Percentiles rank a stretch among this genome's conserved stretches.
Evolutionary conservation across 92 coral and sea anemone genomes (phyloP).

Genomic region (Phymanthus crucifer): DNA sequence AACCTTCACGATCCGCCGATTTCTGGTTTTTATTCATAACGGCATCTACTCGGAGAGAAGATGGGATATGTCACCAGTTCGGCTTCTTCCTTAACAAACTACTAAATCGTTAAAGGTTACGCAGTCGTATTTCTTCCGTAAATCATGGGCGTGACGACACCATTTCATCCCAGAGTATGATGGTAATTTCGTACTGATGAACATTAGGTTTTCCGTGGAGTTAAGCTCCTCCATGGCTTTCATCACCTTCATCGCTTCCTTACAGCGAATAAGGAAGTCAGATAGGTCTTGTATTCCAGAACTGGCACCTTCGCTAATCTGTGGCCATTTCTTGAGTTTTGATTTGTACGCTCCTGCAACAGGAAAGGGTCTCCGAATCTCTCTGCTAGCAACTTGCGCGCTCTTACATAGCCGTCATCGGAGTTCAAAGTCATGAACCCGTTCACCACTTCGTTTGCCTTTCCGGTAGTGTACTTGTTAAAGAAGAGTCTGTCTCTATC

Average conservation of each 20-base stretch:
- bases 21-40: neutral
- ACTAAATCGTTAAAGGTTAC: slow-evolving; percentile 5
- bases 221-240: slow-evolving; percentile 50
- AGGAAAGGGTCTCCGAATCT: slow-evolving; percentile 64
- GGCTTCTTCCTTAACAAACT: neutral
- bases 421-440: neutral
- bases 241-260: slow-evolving; percentile 45
- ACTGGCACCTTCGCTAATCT: slow-evolving; percentile 61
- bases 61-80: neutral
- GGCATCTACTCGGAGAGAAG: neutral
- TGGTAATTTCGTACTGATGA: slow-evolving; percentile 48
- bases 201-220: slow-evolving; percentile 37
- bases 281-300: slow-evolving; percentile 51
- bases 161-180: slow-evolving; percentile 59
- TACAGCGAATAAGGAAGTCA: slow-evolving; percentile 60
- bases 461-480: slow-evolving; percentile 28
- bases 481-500: slow-evolving; percentile 34
- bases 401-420: slow-evolving; percentile 11
- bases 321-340: slow-evolving; percentile 54
- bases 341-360: slow-evolving; percentile 65
- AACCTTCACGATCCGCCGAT: neutral
- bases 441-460: slow-evolving; percentile 19
- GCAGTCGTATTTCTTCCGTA: slow-evolving; percentile 17
- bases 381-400: slow-evolving; percentile 55
- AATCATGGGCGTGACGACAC: slow-evolving; percentile 62